Conservation (phyloP, 2,888 invertebrate species). For the Drosophila crucigera region DNA sequence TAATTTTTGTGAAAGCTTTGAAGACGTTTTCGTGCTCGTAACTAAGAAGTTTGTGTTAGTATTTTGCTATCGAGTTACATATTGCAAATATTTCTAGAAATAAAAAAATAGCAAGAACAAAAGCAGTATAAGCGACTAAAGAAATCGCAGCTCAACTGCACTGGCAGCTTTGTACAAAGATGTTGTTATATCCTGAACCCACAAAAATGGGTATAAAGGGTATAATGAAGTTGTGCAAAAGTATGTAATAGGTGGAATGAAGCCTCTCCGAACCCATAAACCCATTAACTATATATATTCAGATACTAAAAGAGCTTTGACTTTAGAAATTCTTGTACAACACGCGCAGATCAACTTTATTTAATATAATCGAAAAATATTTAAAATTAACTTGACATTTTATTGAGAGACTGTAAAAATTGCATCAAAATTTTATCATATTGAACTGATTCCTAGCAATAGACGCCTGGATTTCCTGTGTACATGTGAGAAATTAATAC, state of each 20-base stretch:
- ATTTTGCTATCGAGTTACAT: conserved; percentile 37
- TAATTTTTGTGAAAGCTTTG: conserved; percentile 3
- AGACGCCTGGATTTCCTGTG: not conserved
- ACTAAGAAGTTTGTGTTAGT: conserved; percentile 17
- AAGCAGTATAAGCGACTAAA: not conserved
- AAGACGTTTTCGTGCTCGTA: not conserved
- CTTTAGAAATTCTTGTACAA: not conserved
- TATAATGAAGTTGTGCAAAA: not conserved
- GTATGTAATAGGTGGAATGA: not conserved
- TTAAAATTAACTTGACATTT: too few species aligned
- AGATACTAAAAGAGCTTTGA: rapidly evolving
- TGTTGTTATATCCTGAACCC: not conserved
- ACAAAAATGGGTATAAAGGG: not conserved
- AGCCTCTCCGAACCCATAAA: not conserved
- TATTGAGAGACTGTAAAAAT: too few species aligned
- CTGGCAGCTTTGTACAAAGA: conserved; percentile 57
- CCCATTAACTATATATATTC: not conserved
- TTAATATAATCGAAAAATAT: not conserved
- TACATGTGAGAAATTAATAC: not conserved
- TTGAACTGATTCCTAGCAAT: not conserved
- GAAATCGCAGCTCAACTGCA: conserved; percentile 44
- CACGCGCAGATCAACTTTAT: not conserved
- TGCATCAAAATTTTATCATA: too few species aligned
- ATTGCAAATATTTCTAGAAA: conserved; percentile 10
- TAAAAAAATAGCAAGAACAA: conserved; percentile 13